These are phyloP conservation scores for Sphecodes monilicornis DNA, from an alignment of 2,888 invertebrate genomes.

Conservation along the genomic window DNA sequence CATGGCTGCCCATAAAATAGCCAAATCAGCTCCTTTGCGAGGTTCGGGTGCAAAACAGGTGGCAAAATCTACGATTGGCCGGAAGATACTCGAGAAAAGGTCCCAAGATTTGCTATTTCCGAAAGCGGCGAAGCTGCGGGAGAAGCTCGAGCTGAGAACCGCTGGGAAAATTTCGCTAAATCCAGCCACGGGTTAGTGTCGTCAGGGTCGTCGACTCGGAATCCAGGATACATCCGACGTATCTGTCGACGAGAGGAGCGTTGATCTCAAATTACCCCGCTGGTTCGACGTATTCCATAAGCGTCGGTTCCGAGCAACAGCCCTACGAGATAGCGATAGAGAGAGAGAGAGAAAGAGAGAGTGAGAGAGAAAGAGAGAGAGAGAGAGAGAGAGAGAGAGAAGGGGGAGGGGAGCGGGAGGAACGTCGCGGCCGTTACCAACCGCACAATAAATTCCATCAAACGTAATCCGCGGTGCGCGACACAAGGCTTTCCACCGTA, in stretches of 20 bases:
- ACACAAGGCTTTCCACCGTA: constrained; percentile 68
- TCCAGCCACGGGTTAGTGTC: neutral
- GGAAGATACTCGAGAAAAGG: no score
- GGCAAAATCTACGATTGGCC: no score
- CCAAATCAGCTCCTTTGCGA: no score
- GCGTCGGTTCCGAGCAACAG: constrained; percentile 9
- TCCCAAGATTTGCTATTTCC: no score
- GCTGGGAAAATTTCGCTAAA: constrained; percentile 22
- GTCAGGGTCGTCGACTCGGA: constrained; percentile 41
- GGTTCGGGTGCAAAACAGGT: no score
- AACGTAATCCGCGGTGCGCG: constrained; percentile 73
- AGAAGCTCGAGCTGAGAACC: constrained; percentile 1
- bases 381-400: neutral
- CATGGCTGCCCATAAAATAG: no score
- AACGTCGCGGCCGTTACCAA: constrained; percentile 50
- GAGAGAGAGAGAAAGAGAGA: neutral
- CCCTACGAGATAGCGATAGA: neutral
- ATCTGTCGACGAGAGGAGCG: constrained; percentile 22
- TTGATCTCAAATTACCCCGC: constrained; percentile 52
- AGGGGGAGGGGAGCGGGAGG: neutral
- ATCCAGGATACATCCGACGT: constrained; percentile 28
- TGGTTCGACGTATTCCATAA: constrained; percentile 45
- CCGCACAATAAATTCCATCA: constrained; percentile 71
- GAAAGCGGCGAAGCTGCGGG: neutral
- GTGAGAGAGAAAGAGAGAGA: neutral